Conservation (phyloP, 2,888 invertebrate genomes). For the Germaria angustata region DNA sequence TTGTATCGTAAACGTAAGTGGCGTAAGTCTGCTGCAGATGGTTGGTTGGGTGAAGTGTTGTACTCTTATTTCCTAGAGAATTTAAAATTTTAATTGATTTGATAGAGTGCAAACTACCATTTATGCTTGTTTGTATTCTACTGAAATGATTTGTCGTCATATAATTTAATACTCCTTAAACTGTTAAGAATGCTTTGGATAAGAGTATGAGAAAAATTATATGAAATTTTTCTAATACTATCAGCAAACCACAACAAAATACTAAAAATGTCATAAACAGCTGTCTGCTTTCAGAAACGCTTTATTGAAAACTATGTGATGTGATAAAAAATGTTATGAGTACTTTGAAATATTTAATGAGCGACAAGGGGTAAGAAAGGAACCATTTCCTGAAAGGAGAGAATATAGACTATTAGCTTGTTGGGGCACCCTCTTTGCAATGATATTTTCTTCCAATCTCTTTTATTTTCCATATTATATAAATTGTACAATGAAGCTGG, state of each 20-base stretch:
- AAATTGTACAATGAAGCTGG: slow-evolving; percentile 96
- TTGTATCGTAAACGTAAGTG: slow-evolving; percentile 18
- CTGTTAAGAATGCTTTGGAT: background rate
- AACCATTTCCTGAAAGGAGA: no score
- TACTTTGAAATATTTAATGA: no score
- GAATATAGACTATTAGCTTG: no score
- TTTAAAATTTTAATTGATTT: slow-evolving; percentile 62
- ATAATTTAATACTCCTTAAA: slow-evolving; percentile 43
- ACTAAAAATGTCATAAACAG: slow-evolving; percentile 13
- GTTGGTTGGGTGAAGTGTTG: background rate
- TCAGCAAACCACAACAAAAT: slow-evolving; percentile 4
- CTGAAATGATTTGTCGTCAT: slow-evolving; percentile 39
- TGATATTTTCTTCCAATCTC: no score
- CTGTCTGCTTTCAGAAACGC: background rate
- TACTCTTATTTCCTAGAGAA: slow-evolving; percentile 36
- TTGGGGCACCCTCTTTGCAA: no score
- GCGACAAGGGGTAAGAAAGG: no score
- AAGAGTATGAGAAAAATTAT: background rate
- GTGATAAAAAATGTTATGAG: no score
- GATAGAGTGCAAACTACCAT: slow-evolving; percentile 39
- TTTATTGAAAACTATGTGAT: no score
- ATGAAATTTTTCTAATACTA: background rate
- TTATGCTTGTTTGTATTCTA: background rate
- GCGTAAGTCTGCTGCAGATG: slow-evolving; percentile 26
- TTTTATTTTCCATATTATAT: slow-evolving; percentile 50